Conservation (phyloP, 2,113 vertebrate genomes). For the Cheilinus undulatus region DNA sequence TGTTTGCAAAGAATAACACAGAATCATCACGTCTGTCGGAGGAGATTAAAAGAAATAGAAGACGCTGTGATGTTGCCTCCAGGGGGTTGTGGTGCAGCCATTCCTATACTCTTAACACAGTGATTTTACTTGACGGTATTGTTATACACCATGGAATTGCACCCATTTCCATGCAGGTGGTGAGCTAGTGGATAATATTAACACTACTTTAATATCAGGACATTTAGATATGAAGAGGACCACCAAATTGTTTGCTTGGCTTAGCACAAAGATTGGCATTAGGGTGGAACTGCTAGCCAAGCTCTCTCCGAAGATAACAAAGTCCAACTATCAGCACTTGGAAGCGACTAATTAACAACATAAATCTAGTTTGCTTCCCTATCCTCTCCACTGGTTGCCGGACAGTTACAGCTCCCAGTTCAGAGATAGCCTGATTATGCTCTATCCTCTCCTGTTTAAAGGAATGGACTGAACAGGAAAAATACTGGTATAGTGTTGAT, state of each 20-base stretch:
- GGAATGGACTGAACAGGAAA: neutral
- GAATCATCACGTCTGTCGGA: neutral
- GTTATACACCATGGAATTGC: neutral
- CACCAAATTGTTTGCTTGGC: neutral
- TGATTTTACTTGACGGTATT: neutral
- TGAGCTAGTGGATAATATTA: neutral
- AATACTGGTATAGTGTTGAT: neutral
- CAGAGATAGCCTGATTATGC: neutral
- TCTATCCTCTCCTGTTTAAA: neutral
- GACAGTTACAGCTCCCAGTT: neutral
- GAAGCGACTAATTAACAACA: neutral
- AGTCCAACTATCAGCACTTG: neutral
- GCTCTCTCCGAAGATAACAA: neutral
- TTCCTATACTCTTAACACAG: neutral
- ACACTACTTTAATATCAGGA: neutral
- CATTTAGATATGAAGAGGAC: neutral
- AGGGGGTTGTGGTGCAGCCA: neutral
- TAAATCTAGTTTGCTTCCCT: neutral
- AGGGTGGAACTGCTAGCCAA: neutral
- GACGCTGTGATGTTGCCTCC: neutral
- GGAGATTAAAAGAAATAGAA: conserved; percentile 21
- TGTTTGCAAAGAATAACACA: conserved; percentile 14
- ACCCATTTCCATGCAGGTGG: neutral
- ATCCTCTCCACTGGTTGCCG: neutral
- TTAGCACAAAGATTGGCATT: neutral